Percentiles rank a stretch among this genome's conserved stretches.
phyloP scores from a whole-genome alignment of 2,797 vertebrate genomes.

The Spea hammondii region DNA sequence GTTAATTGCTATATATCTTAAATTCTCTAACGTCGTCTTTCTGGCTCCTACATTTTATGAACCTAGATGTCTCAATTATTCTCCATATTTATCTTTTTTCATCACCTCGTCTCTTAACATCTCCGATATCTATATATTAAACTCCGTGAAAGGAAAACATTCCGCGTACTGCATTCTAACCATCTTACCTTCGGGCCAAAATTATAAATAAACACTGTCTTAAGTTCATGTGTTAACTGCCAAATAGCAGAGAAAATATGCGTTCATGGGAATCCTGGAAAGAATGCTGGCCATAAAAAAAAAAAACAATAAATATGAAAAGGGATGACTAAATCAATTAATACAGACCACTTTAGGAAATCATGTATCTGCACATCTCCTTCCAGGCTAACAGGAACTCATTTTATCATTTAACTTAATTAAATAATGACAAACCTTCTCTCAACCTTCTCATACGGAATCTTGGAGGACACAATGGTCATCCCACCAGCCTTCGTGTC shows the following conservation, averaged over 20 bases:
- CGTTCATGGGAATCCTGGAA: neutral
- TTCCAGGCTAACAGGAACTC: neutral
- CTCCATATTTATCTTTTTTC: neutral
- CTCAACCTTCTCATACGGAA: neutral
- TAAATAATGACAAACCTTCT: neutral
- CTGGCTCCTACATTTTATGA: neutral
- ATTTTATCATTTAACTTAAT: neutral
- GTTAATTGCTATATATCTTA: no score
- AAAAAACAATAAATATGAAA: neutral
- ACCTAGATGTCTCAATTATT: neutral
- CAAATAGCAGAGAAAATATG: conserved; percentile 1
- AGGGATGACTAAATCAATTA: neutral
- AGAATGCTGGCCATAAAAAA: neutral
- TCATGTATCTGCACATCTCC: neutral
- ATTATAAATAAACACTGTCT: conserved; percentile 6
- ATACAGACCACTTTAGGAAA: neutral
- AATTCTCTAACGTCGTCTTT: neutral
- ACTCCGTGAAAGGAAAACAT: neutral
- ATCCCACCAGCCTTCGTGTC: no score
- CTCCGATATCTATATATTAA: neutral
- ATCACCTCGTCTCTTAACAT: neutral
- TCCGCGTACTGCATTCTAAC: neutral
- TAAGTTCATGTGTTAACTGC: neutral
- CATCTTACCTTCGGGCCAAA: neutral
- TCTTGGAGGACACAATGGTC: no score